phyloP scores from a whole-genome alignment of 1,140 invertebrate species.

The Philotrypesis tridentata region DNA sequence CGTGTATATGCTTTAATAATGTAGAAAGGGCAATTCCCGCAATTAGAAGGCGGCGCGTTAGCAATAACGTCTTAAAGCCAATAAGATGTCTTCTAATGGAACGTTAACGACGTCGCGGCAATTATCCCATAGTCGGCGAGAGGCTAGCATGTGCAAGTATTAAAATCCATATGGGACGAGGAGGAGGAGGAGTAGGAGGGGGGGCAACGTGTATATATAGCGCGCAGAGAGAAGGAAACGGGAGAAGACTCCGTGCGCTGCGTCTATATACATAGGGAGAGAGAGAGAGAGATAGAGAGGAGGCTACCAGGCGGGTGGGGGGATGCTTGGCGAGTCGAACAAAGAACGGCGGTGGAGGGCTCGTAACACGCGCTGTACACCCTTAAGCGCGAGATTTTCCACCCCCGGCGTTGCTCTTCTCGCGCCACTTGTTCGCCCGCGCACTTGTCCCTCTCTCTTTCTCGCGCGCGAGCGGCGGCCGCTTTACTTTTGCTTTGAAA shows the following conservation, averaged over 20 bases:
- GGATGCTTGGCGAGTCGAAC: neutral
- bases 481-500: constrained; percentile 7
- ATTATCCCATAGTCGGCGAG: constrained; percentile 59
- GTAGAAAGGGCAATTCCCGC: constrained; percentile 50
- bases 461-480: neutral
- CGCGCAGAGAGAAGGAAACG: neutral
- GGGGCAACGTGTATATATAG: neutral
- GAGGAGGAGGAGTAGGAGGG: neutral
- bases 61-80: constrained; percentile 64
- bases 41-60: constrained; percentile 55
- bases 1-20: constrained; percentile 34
- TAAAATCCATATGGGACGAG: constrained; percentile 59
- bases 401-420: neutral
- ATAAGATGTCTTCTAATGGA: constrained; percentile 66
- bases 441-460: constrained; percentile 3
- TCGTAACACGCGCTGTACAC: neutral
- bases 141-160: constrained; percentile 50
- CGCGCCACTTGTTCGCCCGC: neutral
- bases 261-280: neutral
- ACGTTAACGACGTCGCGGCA: constrained; percentile 60
- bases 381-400: neutral
- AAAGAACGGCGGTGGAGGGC: neutral
- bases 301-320: too few relatives aligned
- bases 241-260: neutral
- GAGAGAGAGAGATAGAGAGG: neutral